phyloP scores from a whole-genome alignment of 1,140 invertebrate genomes.

The Chionoecetes opilio region DNA sequence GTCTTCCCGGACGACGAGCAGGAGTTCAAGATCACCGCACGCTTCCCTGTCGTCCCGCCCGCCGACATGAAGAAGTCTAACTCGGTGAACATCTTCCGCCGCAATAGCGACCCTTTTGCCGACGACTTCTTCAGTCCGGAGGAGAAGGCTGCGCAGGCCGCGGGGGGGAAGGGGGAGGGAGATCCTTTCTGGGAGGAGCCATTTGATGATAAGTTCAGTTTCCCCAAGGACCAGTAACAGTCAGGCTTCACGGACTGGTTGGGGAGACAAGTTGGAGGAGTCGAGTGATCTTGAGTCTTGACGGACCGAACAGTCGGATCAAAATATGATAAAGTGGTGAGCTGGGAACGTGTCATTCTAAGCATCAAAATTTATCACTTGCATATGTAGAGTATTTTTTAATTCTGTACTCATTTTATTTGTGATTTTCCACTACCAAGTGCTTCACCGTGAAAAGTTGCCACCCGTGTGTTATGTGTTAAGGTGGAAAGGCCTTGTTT shows the following conservation, averaged over 20 bases:
- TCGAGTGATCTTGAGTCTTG: conserved; percentile 3
- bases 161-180: neutral
- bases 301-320: neutral
- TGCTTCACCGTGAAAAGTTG: neutral
- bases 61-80: conserved; percentile 90
- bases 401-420: neutral
- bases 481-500: neutral
- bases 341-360: neutral
- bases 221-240: conserved; percentile 68
- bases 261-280: neutral
- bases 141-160: neutral
- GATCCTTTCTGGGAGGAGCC: conserved; percentile 75
- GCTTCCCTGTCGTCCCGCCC: conserved; percentile 67
- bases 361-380: conserved; percentile 19
- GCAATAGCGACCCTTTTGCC: conserved; percentile 92
- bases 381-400: neutral
- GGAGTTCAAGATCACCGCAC: conserved; percentile 78
- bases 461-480: neutral
- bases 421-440: neutral
- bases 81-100: conserved; percentile 93
- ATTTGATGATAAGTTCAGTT: conserved; percentile 77
- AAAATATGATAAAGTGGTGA: conserved; percentile 17
- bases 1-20: conserved; percentile 78
- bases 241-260: neutral
- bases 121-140: conserved; percentile 89